Percentiles rank a stretch among this genome's conserved stretches.
These are phyloP conservation scores for Psophia crepitans DNA, from an alignment of 2,113 vertebrate species.

Conservation along the genomic window DNA sequence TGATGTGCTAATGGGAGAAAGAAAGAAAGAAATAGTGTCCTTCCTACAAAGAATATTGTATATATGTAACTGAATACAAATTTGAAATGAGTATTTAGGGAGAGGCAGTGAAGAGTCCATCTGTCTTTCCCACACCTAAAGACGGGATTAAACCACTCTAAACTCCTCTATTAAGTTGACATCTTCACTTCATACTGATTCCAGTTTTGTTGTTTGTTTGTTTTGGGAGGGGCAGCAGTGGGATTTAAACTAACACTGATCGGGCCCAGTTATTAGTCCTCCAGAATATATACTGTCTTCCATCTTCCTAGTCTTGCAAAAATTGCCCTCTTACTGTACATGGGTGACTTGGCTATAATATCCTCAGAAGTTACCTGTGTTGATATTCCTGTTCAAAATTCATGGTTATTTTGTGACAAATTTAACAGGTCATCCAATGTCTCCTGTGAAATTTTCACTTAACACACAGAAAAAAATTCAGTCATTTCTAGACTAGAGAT, in stretches of 20 bases:
- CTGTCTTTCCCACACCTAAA: neutral
- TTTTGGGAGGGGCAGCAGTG: fast-evolving
- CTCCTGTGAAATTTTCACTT: neutral
- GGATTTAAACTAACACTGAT: neutral
- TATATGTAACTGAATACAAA: neutral
- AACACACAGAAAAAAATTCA: neutral
- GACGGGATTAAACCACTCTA: neutral
- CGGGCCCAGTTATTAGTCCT: neutral
- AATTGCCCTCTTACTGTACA: neutral
- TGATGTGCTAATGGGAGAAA: neutral
- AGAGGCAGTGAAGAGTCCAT: neutral
- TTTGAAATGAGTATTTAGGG: neutral
- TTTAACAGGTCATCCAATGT: neutral
- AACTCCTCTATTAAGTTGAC: neutral
- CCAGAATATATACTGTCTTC: neutral
- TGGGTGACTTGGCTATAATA: neutral
- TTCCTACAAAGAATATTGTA: neutral
- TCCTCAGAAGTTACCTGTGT: neutral
- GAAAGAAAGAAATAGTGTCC: neutral
- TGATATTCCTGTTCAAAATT: neutral
- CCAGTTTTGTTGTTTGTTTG: neutral
- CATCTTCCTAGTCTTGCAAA: neutral
- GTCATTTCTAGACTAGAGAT: neutral
- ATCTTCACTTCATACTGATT: neutral
- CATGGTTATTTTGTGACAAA: neutral